phyloP scores from a whole-genome alignment of 2,888 invertebrate species.

The Cepaea hortensis region DNA sequence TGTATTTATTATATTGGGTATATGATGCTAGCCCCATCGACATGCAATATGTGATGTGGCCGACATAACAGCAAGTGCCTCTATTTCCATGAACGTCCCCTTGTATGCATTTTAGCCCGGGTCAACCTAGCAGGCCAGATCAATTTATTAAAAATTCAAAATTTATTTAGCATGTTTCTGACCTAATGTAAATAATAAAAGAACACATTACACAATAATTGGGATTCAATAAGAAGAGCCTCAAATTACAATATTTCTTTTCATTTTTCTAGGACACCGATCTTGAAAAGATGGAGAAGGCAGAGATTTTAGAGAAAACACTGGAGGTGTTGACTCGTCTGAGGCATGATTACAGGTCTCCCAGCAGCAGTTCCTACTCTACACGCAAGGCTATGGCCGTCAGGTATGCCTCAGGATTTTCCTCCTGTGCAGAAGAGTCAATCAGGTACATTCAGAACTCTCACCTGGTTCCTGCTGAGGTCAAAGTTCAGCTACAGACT shows the following conservation, averaged over 20 bases:
- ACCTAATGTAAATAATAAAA: too few species aligned
- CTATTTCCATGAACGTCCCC: too few species aligned
- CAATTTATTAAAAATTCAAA: too few species aligned
- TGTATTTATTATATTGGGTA: too few species aligned
- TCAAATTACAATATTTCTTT: neutral
- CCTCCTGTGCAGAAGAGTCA: constrained; percentile 47
- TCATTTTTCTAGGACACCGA: constrained; percentile 43
- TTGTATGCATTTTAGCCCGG: too few species aligned
- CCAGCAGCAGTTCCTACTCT: neutral
- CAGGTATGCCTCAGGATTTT: constrained; percentile 47
- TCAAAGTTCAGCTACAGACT: constrained; percentile 46
- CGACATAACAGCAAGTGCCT: too few species aligned
- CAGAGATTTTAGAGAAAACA: constrained; percentile 51
- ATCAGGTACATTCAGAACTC: constrained; percentile 47
- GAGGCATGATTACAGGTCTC: constrained; percentile 11
- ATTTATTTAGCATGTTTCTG: too few species aligned
- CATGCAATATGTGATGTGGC: too few species aligned
- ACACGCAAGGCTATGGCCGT: constrained; percentile 46
- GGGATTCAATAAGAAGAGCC: too few species aligned
- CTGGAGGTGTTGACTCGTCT: constrained; percentile 47
- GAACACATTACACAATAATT: too few species aligned
- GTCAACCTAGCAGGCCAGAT: too few species aligned
- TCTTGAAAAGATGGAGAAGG: constrained; percentile 51
- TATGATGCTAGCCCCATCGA: too few species aligned
- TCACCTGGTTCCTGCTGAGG: constrained; percentile 46